A percentile compares a stretch with the other conserved stretches of the same genome.
phyloP scores from a whole-genome alignment of 2,797 vertebrate genomes.

The Heliangelus exortis region DNA sequence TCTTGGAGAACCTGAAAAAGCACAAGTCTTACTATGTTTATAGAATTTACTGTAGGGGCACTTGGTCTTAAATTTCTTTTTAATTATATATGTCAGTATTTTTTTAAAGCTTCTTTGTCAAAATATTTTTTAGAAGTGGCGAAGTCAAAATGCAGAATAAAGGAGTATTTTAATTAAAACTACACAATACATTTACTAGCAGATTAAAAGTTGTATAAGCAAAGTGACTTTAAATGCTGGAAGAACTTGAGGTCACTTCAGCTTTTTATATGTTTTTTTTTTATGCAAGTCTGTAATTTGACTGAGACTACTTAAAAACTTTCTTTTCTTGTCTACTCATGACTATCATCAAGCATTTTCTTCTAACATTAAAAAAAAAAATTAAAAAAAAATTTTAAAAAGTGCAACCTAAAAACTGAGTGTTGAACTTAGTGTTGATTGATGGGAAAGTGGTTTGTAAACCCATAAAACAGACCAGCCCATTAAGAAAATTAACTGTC shows the following conservation, averaged over 20 bases:
- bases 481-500: neutral
- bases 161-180: neutral
- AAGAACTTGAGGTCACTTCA: conserved; percentile 10
- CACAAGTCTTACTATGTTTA: neutral
- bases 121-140: neutral
- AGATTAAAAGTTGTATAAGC: neutral
- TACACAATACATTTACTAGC: neutral
- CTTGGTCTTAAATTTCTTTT: neutral
- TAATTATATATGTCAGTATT: neutral
- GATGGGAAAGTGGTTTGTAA: neutral
- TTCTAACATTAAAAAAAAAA: neutral
- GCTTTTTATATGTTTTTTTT: conserved; percentile 7
- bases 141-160: neutral
- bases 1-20: neutral
- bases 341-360: conserved; percentile 11
- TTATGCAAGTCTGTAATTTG: conserved; percentile 57
- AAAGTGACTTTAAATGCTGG: neutral
- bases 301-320: neutral
- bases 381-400: rapidly evolving
- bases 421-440: neutral
- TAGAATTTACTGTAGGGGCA: neutral
- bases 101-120: neutral
- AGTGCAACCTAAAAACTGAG: neutral
- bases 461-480: neutral
- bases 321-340: conserved; percentile 36